Evolutionary conservation across 2,113 vertebrate genomes (phyloP).

Genomic region (Dicrurus megarhynchus): DNA sequence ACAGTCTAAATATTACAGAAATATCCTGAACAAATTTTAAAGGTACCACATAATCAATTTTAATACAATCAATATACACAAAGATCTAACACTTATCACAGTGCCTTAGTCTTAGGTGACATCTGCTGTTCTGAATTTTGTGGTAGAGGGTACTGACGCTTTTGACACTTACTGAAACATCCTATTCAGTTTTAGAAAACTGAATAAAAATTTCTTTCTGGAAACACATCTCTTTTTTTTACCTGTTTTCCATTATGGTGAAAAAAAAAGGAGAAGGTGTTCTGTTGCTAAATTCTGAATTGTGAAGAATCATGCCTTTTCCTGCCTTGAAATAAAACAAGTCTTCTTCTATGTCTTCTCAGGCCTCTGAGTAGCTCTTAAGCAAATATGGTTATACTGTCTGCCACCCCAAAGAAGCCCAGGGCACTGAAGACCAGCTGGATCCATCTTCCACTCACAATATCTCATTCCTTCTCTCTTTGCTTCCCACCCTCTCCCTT

Average conservation of each 20-base stretch:
- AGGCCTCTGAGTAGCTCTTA: background rate
- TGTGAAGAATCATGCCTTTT: background rate
- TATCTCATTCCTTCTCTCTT: background rate
- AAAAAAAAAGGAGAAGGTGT: accelerated
- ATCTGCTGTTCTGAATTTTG: background rate
- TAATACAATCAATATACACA: background rate
- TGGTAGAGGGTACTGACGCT: background rate
- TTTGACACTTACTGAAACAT: background rate
- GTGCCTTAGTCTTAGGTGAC: background rate
- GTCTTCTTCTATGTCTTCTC: background rate
- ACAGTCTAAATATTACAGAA: background rate
- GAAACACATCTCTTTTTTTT: background rate
- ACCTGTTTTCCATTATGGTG: accelerated
- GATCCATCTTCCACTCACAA: background rate
- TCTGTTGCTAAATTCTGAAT: background rate
- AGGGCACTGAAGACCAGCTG: background rate
- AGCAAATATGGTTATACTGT: background rate
- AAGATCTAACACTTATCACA: background rate
- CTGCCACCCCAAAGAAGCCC: background rate
- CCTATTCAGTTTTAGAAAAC: background rate
- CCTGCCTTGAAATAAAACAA: background rate
- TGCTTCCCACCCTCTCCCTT: background rate
- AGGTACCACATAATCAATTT: background rate
- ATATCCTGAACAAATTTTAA: background rate
- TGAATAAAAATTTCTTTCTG: background rate